Base-by-base conservation (phyloP, 1,140 invertebrate species). In the Leptopilina clavipes region DNA sequence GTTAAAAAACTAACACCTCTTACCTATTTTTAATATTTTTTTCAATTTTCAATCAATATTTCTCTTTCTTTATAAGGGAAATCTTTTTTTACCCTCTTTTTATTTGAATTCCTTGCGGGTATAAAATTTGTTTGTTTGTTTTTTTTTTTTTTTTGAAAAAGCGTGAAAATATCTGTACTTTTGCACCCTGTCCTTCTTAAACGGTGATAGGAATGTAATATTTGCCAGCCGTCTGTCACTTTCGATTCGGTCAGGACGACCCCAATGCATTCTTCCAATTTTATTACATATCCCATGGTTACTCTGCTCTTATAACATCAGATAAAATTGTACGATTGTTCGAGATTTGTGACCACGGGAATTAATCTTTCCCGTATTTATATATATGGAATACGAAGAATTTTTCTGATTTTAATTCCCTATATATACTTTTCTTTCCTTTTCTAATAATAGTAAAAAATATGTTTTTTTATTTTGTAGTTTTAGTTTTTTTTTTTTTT, bases 361-460 rank as follows among this genome's bases (percentile, higher is more conserved):
- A 89, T 89, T 88, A 89, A 89, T 89, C 86, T 85, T 84, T 76
- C 59, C 74, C n/a, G 80, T 88, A 87, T 88, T 87, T 89, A 79
- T 88, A 87, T 88, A 86, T 89, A 84, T 85, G 81, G 75, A 78
- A 79, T 74, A 22, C 31, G 5, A 31, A 31, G 25, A 31, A 2
- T 31, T 31, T 31, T 31, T 31, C 25, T 5, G 25, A 31, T 31
- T 31, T 31, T 31, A 31, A 31, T 2, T 31, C 25, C 5, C 1
- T 31, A 31, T 31, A 2, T 2, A 31, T 31, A 31, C 5, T 31
- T 31, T 2, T 31, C 5, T 31, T 2, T 31, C 25, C 25, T 1
- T 31, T 31, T 31, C 5, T 31, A 31, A 31, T 31, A 31, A 31
- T 31, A 31, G 1, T 31, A 2, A 1, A 31, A 31, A 2, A 31